Evolutionary conservation across 2,797 vertebrate species (phyloP).

Genomic region (Rhinophrynus dorsalis): DNA sequence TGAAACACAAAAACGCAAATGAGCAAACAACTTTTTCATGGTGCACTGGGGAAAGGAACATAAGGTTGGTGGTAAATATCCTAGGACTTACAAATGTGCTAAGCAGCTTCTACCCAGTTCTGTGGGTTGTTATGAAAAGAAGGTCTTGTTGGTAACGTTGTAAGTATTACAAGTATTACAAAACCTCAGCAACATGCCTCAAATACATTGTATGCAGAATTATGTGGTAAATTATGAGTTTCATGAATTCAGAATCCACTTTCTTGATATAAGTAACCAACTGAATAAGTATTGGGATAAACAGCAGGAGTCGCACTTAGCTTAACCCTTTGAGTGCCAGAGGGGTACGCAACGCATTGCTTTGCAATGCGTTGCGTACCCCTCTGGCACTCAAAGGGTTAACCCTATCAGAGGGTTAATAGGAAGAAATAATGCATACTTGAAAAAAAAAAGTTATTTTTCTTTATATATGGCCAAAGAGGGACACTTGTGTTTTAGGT

Average conservation of each 20-base stretch:
- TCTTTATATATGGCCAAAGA: conserved; percentile 12
- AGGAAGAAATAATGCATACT: not conserved
- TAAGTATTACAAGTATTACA: conserved; percentile 21
- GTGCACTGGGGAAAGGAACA: conserved; percentile 37
- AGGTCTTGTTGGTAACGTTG: conserved; percentile 30
- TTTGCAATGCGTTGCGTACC: too few relatives aligned
- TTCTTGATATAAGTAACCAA: not conserved
- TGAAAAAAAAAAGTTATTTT: not conserved
- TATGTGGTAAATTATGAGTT: not conserved
- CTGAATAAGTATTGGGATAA: conserved; percentile 14
- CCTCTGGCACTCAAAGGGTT: too few relatives aligned
- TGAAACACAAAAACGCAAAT: conserved; percentile 10
- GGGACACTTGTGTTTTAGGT: not conserved
- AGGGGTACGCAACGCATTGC: too few relatives aligned
- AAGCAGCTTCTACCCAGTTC: conserved; percentile 29
- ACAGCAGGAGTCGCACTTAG: conserved; percentile 1
- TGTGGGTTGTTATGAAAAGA: conserved; percentile 32
- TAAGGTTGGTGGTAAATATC: conserved; percentile 42
- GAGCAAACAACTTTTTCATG: conserved; percentile 27
- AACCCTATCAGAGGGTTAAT: too few relatives aligned
- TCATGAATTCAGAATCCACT: conserved; percentile 11
- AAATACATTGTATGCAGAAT: conserved; percentile 1
- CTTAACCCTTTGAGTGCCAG: too few relatives aligned
- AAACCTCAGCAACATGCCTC: conserved; percentile 21
- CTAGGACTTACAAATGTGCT: conserved; percentile 46